These are phyloP conservation scores for Potamarius usumacintae DNA, from an alignment of 2,113 vertebrate species.

Conservation along the genomic window DNA sequence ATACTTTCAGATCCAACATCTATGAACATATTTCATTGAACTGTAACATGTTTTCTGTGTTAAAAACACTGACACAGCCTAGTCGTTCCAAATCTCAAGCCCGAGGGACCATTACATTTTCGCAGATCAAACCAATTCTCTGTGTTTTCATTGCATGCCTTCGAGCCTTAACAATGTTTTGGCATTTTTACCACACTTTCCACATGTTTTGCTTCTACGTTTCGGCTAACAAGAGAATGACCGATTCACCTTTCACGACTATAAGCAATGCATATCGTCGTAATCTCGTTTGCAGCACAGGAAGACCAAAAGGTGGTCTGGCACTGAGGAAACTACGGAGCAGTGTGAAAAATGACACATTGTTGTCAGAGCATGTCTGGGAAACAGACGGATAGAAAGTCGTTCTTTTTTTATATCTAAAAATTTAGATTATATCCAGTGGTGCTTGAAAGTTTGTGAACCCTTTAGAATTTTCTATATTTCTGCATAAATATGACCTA, in stretches of 20 bases:
- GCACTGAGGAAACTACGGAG: constrained; percentile 40
- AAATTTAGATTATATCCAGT: not conserved
- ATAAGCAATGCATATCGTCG: not conserved
- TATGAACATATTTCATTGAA: not conserved
- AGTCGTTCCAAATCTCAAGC: not conserved
- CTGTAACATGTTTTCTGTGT: not conserved
- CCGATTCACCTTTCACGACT: constrained; percentile 19
- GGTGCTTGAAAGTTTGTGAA: too few species aligned
- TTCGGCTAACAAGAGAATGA: constrained; percentile 8
- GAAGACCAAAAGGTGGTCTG: constrained; percentile 41
- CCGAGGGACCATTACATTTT: not conserved
- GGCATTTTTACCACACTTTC: not conserved
- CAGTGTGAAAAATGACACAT: constrained; percentile 56
- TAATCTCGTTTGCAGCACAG: constrained; percentile 32
- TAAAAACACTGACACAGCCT: constrained; percentile 16
- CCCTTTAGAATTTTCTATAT: too few species aligned
- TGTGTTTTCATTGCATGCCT: not conserved
- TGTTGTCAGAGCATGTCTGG: constrained; percentile 42
- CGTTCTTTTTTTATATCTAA: not conserved
- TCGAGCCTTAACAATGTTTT: not conserved
- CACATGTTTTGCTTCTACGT: not conserved
- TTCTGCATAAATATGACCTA: too few species aligned
- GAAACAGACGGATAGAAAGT: not conserved
- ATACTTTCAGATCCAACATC: constrained; percentile 18
- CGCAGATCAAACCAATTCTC: not conserved